Base-by-base conservation (phyloP, 2,797 vertebrate genomes). In the Alcedo quadribrachys region DNA sequence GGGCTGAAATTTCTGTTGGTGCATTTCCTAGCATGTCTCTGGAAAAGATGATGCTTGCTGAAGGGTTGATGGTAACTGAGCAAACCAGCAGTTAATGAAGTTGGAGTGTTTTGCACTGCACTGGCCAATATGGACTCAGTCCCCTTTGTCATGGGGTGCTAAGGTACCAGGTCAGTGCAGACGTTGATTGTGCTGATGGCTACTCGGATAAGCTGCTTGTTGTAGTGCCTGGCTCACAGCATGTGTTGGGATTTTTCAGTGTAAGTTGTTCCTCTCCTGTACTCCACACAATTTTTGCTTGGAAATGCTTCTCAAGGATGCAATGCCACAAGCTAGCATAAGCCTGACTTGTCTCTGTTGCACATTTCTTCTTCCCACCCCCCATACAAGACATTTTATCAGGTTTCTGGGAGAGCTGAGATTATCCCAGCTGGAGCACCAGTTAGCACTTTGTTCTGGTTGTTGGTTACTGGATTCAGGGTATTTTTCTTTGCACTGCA, bases 401-500 rank as follows among this genome's bases (percentile, higher is more conserved):
- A 65, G 51, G 58, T 81, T n/a, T 58, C 54, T 57, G n/a, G 37
- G 15, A 46, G 24, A 86, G 14, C 33, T 58, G 40, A 81, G 18
- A 58, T 73, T 81, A 69, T 66, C 33, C 50, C 74, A 88, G 22
- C 9, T 62, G 87, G 51, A 75, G 25, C 62, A 84, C 6, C 28
- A 37, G 20, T 73, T 58, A 30, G 71, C 28, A 43, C 17, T 9
- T 25, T 33, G 19, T 65, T 88, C 51, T 86, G n/a, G n/a, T 19
- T 43, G 28, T 40, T 53, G 25, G 33, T 73, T 73, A 19, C 27
- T 35, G 12, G 16, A 22, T n/a, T 61, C 43, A 25, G 33, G 24
- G 27, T 32, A 24, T 71, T 94, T 95, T 78, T 55, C 40, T 81
- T 69, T 78, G 25, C 8, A 75, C 9, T 20, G 14, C 46, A n/a